Percentiles rank a stretch among this genome's conserved stretches.
phyloP scores from a whole-genome alignment of 2,888 invertebrate species.

The Bimastos eiseni region DNA sequence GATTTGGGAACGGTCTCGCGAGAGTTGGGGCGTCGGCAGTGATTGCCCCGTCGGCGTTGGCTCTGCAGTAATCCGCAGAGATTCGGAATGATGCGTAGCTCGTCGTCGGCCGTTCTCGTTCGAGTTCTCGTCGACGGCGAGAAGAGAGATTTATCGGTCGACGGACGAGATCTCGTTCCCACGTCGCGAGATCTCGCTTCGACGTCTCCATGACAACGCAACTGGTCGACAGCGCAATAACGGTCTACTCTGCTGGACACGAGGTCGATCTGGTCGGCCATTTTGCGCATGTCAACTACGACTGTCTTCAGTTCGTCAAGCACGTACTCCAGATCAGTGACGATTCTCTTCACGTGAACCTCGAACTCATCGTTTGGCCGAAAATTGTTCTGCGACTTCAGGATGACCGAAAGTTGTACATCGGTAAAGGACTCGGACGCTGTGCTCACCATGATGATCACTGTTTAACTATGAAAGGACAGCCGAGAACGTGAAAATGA shows the following conservation, averaged over 20 bases:
- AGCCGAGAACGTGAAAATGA: neutral
- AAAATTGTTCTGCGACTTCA: neutral
- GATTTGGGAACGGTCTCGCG: slow-evolving; percentile 1
- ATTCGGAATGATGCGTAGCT: neutral
- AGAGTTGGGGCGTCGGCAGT: neutral
- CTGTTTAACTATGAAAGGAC: neutral
- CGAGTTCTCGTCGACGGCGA: slow-evolving; percentile 2
- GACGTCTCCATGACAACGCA: neutral
- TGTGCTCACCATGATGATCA: neutral
- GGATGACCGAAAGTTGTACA: neutral
- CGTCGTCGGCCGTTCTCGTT: neutral
- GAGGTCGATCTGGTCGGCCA: neutral
- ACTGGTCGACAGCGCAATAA: neutral
- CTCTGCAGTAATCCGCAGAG: neutral
- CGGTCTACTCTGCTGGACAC: slow-evolving; percentile 17
- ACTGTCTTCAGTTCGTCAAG: slow-evolving; percentile 21
- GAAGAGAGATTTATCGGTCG: neutral
- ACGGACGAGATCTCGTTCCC: neutral
- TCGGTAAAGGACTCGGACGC: neutral
- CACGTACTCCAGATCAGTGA: slow-evolving; percentile 15
- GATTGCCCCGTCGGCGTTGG: neutral
- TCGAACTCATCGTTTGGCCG: slow-evolving; percentile 5
- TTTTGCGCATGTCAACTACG: neutral
- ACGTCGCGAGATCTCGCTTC: neutral
- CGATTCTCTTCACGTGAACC: neutral